Evolutionary conservation across 30 jellyfish, hydroid and myxozoan species (phyloP), one percentile per base, ranked within the genome.

Genomic region (Cassiopea andromeda): DNA sequence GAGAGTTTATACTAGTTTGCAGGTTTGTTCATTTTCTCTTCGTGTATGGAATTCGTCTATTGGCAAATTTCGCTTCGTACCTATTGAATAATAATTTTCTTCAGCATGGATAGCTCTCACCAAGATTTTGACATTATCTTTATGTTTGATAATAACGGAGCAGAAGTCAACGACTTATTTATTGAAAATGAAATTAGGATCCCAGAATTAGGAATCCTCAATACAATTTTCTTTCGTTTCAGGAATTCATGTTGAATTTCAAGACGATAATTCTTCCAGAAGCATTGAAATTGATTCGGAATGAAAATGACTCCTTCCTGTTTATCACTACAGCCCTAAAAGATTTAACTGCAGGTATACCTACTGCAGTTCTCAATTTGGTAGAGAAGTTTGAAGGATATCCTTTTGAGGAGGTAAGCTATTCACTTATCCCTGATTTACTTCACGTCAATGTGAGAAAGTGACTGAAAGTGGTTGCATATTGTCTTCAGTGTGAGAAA

Each of bases 221-320:
- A 6, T 10, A 3, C 7, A 54, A 54, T 54, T 54, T 10, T 54
- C 12, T 54, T 54, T 19, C 43, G 38, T 67, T 67, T 67, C 93
- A 94, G 92, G 99, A 94, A 75, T 85, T 91, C 88, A 90, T 90
- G 87, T 61, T 95, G 10, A 94, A 94, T 72, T 94, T 94, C 91
- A 76, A 87, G 60, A 69, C 99, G n/a, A 90, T 94, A 48, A 94
- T 91, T 49, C 93, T 91, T 1, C 99, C 99, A 10, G 99, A 94
- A 70, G 91, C 99, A 15, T 73, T 91, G 83, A 91, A 86, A 60
- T 84, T 90, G 44, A 73, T 94, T 78, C 97, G 85, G 85, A 91
- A 91, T 60, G 92, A 82, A 77, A 97, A 94, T 48, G 83, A 60
- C 66, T 85, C 98, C 1, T 86, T 90, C 54, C 60, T 84, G 78